These are phyloP conservation scores for Eristalis intricaria DNA, from an alignment of 2,888 invertebrate species.

Conservation along the genomic window DNA sequence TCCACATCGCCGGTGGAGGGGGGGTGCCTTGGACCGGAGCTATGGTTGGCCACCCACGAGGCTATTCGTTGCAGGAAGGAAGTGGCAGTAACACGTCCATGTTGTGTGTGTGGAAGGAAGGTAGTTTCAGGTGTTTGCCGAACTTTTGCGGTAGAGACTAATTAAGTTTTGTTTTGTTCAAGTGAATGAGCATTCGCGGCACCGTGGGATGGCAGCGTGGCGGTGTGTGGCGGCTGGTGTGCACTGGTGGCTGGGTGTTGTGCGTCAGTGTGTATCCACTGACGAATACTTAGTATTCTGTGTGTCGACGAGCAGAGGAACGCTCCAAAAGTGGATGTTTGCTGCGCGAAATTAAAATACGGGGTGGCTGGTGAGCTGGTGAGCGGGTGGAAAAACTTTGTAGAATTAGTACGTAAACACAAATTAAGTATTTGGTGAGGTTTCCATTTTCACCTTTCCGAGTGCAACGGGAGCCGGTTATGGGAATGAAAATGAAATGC, in stretches of 20 bases:
- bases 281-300: constrained; percentile 58
- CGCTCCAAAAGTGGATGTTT: constrained; percentile 63
- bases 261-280: constrained; percentile 17
- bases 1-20: neutral
- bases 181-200: constrained; percentile 47
- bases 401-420: constrained; percentile 52
- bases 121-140: constrained; percentile 70
- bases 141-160: constrained; percentile 68
- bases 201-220: neutral
- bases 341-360: constrained; percentile 67
- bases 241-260: too few relatives aligned
- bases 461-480: neutral
- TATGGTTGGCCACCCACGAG: neutral
- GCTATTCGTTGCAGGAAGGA: constrained; percentile 54
- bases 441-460: constrained; percentile 7
- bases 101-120: constrained; percentile 42
- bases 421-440: constrained; percentile 55
- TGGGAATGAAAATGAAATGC: neutral
- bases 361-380: neutral
- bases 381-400: constrained; percentile 27
- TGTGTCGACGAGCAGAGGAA: constrained; percentile 34
- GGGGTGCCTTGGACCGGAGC: neutral
- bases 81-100: constrained; percentile 61
- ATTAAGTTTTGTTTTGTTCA: constrained; percentile 72
- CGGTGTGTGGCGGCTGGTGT: too few relatives aligned